These are phyloP conservation scores for Rissa tridactyla DNA, from an alignment of 2,113 vertebrate genomes.

Conservation along the genomic window DNA sequence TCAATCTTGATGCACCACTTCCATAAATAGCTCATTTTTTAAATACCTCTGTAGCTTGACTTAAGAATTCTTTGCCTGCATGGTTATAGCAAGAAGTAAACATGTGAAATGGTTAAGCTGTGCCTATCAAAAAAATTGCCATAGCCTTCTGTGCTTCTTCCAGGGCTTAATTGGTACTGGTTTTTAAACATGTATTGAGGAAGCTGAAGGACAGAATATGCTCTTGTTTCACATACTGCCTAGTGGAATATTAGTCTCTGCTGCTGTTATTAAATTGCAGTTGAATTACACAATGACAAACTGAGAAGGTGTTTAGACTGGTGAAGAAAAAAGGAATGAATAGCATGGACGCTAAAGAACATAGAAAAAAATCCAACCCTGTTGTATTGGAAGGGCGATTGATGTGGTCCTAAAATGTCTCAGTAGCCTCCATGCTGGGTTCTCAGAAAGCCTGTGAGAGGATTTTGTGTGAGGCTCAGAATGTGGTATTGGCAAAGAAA, in stretches of 20 bases:
- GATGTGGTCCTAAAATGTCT: not conserved
- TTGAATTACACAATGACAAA: not conserved
- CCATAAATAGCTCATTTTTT: not conserved
- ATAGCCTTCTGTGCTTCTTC: not conserved
- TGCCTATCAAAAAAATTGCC: not conserved
- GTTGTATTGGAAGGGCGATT: not conserved
- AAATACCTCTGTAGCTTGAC: not conserved
- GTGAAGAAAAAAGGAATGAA: not conserved
- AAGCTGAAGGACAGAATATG: not conserved
- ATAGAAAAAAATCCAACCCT: rapidly evolving
- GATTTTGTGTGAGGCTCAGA: conserved; percentile 12
- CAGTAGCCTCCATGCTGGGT: not conserved
- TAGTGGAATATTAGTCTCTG: not conserved
- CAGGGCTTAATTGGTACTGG: not conserved
- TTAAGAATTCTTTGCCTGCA: not conserved
- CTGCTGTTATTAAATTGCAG: not conserved
- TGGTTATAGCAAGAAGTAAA: not conserved
- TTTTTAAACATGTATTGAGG: not conserved
- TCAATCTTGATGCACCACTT: not conserved
- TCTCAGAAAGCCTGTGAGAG: not conserved
- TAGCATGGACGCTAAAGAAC: not conserved
- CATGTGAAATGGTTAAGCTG: not conserved
- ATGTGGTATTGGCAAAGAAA: not conserved
- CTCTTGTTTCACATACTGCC: not conserved
- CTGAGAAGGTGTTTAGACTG: not conserved